These are phyloP conservation scores for Pammene fasciana DNA, from an alignment of 2,888 invertebrate genomes.

Conservation along the genomic window DNA sequence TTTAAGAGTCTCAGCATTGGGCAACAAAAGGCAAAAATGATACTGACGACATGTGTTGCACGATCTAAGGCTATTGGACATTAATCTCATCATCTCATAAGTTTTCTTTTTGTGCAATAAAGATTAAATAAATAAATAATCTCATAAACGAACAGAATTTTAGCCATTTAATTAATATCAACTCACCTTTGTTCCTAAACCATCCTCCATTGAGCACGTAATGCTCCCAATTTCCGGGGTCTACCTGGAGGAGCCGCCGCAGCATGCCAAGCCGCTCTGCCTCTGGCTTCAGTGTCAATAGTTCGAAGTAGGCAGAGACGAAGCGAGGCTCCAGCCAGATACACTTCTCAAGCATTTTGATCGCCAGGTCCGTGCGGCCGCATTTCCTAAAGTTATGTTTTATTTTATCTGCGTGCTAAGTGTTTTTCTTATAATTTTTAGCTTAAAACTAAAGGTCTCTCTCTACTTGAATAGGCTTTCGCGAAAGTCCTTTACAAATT, in stretches of 20 bases:
- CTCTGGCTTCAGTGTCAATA: constrained; percentile 84
- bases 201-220: constrained; percentile 89
- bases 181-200: constrained; percentile 86
- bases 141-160: background rate
- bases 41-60: too few species aligned
- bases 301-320: constrained; percentile 87
- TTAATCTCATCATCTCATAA: too few species aligned
- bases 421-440: too few species aligned
- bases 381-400: constrained; percentile 77
- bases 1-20: too few species aligned
- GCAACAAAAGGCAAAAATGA: too few species aligned
- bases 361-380: constrained; percentile 85
- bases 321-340: constrained; percentile 86
- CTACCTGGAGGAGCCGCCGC: constrained; percentile 84
- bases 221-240: constrained; percentile 87
- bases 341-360: constrained; percentile 87
- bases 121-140: background rate
- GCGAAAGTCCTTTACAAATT: too few species aligned
- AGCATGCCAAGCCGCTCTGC: constrained; percentile 83
- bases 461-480: too few species aligned
- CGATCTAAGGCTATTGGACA: too few species aligned
- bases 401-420: too few species aligned
- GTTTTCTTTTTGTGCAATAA: too few species aligned
- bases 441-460: too few species aligned
- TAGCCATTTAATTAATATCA: background rate